Evolutionary conservation across 1,140 invertebrate species (phyloP), one percentile per base, ranked within the genome.

Genomic region (Drosophila setifemur): DNA sequence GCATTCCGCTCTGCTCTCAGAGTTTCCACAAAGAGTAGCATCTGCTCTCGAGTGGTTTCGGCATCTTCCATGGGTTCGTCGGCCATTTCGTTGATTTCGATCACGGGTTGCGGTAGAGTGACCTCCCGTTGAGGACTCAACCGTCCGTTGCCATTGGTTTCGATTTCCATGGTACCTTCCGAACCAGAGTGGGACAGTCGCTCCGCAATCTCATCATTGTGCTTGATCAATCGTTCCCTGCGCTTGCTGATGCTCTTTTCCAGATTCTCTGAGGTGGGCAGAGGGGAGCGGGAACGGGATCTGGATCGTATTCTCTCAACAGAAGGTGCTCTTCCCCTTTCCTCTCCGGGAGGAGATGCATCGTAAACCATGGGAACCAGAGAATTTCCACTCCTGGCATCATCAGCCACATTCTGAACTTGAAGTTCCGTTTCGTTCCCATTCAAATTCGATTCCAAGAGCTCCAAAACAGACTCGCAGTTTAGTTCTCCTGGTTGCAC

Each of bases 191-290:
- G 58, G 7, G 67, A 61, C 2, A 83, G n/a, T 19, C 63, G 53
- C 14, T 83, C 77, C 4, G 60, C 66, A 0, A 64, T 16, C 9
- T 85, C 75, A 40, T 86, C 77, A 31, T 86, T 86, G n/a, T 83
- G 64, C 14, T 67, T 53, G 25, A 89, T 83, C 5, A 73, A 33
- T 9, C 52, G 47, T 9, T 66, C 21, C 6, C 78, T 57, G n/a
- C 76, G 63, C 2, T 55, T 73, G 29, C 53, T 70, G 6, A 81
- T 52, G 16, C 64, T 73, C 21, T 53, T 58, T 35, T 89, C 75
- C 4, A 87, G 14, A 29, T 89, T 89, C 18, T 49, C 57, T 0
- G 73, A 18, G 0, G 78, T 85, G 1, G 63, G 78, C 0, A 86
- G 61, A 0, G 75, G 86, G 1, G 87, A 77, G 3, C 31, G 58